These are phyloP conservation scores for Salpingus planirostris DNA, from an alignment of 2,888 invertebrate species.

Conservation along the genomic window DNA sequence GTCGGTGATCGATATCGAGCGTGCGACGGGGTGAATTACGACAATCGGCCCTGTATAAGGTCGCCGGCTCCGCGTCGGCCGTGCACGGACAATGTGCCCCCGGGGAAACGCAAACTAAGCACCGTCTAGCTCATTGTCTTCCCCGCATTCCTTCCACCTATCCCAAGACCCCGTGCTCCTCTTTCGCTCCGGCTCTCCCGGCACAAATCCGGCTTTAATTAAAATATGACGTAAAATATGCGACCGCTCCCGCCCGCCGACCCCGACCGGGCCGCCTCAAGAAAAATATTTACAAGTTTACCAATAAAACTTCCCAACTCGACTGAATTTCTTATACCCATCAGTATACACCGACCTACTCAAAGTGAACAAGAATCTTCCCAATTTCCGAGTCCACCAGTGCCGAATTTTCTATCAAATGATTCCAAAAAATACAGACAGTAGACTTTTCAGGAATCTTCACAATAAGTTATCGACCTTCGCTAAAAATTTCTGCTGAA, in stretches of 20 bases:
- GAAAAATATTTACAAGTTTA: constrained; percentile 9
- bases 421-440: no score
- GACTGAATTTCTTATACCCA: constrained; percentile 1
- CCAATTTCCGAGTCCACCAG: no score
- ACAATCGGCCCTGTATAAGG: constrained; percentile 10
- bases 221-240: constrained; percentile 27
- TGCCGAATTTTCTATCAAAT: no score
- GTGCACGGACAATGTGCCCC: constrained; percentile 16
- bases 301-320: constrained; percentile 7
- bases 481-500: no score
- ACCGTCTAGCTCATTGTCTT: constrained; percentile 18
- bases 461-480: no score
- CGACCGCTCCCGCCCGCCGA: constrained; percentile 7
- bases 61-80: constrained; percentile 13
- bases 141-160: constrained; percentile 9
- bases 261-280: constrained; percentile 1
- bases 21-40: constrained; percentile 9
- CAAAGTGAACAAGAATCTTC: no score
- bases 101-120: constrained; percentile 13
- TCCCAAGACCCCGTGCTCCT: no score
- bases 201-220: constrained; percentile 25
- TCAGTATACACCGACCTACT: no score
- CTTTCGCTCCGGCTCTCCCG: no score
- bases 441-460: no score
- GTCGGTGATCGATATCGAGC: constrained; percentile 17